These are phyloP conservation scores for Progne subis DNA, from an alignment of 2,113 vertebrate genomes.

Conservation along the genomic window DNA sequence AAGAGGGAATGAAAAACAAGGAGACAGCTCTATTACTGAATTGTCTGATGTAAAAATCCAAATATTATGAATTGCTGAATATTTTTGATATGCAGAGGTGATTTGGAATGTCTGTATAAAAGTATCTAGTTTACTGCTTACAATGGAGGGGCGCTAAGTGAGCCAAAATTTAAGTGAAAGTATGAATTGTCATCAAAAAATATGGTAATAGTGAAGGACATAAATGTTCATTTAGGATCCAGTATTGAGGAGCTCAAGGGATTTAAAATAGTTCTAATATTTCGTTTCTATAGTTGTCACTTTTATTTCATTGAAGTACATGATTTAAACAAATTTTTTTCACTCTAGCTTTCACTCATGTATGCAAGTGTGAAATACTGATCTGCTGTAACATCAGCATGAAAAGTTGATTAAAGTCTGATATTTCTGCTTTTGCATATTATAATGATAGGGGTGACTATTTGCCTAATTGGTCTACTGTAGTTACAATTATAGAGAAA, in stretches of 20 bases:
- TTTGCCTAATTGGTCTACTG: constrained; percentile 70
- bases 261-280: not conserved
- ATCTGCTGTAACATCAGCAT: not conserved
- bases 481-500: constrained; percentile 74
- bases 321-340: not conserved
- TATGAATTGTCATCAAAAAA: not conserved
- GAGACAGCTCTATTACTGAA: not conserved
- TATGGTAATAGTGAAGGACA: not conserved
- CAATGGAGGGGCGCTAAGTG: not conserved
- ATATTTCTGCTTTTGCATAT: constrained; percentile 37
- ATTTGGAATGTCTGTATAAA: not conserved
- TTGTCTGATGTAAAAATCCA: not conserved
- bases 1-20: not conserved
- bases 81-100: not conserved
- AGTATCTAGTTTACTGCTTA: not conserved
- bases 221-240: not conserved
- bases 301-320: not conserved
- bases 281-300: not conserved
- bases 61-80: not conserved
- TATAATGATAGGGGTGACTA: not conserved
- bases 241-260: not conserved
- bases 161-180: not conserved
- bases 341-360: not conserved
- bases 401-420: constrained; percentile 22
- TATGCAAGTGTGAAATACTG: not conserved